Evolutionary conservation across 2,113 vertebrate species (phyloP).

Genomic region (Suricata suricatta): DNA sequence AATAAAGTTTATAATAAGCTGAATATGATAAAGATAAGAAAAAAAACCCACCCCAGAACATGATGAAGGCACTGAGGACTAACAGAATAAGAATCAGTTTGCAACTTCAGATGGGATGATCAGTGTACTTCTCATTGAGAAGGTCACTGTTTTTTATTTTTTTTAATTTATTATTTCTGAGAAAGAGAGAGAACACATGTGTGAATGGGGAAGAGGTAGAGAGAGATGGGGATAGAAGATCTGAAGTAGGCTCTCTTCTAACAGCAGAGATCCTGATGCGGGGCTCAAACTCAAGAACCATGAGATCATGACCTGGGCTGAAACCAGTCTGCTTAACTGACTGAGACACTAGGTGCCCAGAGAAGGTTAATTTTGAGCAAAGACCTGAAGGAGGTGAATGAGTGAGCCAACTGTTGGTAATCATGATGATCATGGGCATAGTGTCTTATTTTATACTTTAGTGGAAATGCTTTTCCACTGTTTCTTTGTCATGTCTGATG

Average conservation of each 20-base stretch:
- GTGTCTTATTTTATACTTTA: neutral
- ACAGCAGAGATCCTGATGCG: too few relatives aligned
- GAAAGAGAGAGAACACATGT: too few relatives aligned
- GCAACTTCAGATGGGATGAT: neutral
- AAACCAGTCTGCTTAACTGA: too few relatives aligned
- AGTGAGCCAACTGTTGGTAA: neutral
- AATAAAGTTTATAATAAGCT: neutral
- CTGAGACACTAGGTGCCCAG: neutral
- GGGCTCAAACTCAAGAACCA: too few relatives aligned
- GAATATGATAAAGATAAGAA: neutral
- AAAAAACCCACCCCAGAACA: neutral
- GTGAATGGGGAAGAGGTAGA: too few relatives aligned
- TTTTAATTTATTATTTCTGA: too few relatives aligned
- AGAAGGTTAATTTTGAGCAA: neutral
- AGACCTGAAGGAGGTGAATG: neutral
- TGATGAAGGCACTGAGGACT: neutral
- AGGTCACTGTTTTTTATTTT: neutral
- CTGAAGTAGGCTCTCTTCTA: too few relatives aligned
- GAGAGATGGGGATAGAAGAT: too few relatives aligned
- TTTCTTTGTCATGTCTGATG: neutral
- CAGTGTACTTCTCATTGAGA: neutral
- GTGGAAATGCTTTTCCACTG: neutral
- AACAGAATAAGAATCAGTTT: neutral
- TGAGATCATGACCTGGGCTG: too few relatives aligned
- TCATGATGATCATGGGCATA: neutral